Evolutionary conservation across 2,888 invertebrate genomes (phyloP).

Genomic region (Mimachlamys varia): DNA sequence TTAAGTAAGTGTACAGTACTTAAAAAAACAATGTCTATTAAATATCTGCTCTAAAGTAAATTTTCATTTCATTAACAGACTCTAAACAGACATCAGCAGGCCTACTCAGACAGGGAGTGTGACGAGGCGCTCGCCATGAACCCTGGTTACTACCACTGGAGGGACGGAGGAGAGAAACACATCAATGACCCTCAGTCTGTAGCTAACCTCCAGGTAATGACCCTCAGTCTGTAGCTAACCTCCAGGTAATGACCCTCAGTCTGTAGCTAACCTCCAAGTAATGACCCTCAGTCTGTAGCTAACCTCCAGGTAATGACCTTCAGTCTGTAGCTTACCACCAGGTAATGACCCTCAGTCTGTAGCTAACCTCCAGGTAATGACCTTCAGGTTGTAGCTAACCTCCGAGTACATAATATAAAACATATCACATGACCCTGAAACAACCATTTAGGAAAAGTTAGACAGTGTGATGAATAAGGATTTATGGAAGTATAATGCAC

Average conservation of each 20-base stretch:
- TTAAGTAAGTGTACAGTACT: too few species aligned
- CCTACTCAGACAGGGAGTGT: conserved; percentile 86
- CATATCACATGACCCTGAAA: too few species aligned
- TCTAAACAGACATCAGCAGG: conserved; percentile 82
- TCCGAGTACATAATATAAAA: too few species aligned
- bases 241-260: conserved; percentile 88
- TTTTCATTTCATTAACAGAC: conserved; percentile 60
- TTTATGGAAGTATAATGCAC: too few species aligned
- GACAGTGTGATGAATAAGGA: too few species aligned
- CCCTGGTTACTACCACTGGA: conserved; percentile 98
- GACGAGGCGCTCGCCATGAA: conserved; percentile 91
- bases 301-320: conserved; percentile 98
- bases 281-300: conserved; percentile 85
- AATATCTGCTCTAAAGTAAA: too few species aligned
- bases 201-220: conserved; percentile 87
- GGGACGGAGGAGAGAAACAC: conserved; percentile 97
- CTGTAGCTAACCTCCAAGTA: conserved; percentile 95
- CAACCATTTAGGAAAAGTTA: too few species aligned
- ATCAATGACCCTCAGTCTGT: conserved; percentile 96
- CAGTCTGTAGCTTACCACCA: conserved; percentile 90
- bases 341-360: conserved; percentile 80
- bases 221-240: conserved; percentile 89
- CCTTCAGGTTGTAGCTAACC: conserved; percentile 96
- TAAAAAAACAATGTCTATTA: too few species aligned
- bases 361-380: too few species aligned